These are phyloP conservation scores for Subanguina moxae DNA, from an alignment of 1,140 invertebrate genomes.

Conservation along the genomic window DNA sequence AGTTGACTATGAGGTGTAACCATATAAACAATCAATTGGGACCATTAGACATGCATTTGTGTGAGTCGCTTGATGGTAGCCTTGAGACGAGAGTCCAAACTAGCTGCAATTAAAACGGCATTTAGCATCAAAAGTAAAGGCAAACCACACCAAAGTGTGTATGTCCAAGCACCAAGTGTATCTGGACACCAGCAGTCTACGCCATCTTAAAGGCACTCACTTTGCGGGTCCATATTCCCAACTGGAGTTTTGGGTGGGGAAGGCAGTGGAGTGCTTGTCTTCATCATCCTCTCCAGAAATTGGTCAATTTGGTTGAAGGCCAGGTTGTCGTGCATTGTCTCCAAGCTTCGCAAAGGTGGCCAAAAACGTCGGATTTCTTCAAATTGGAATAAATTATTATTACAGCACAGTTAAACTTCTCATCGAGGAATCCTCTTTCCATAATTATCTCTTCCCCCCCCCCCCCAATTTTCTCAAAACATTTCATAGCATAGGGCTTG, in stretches of 20 bases:
- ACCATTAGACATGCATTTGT: conserved; percentile 12
- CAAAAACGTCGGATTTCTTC: conserved; percentile 56
- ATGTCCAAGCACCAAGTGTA: neutral
- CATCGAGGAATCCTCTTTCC: too few species aligned
- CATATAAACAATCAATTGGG: too few species aligned
- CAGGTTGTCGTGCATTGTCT: conserved; percentile 56
- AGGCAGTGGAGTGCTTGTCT: conserved; percentile 48
- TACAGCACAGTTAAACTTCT: too few species aligned
- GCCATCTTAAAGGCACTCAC: neutral
- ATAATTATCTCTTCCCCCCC: too few species aligned
- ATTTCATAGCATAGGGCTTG: too few species aligned
- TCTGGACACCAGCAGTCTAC: neutral
- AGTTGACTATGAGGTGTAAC: too few species aligned
- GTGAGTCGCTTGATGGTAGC: conserved; percentile 22
- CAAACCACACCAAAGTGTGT: conserved; percentile 4
- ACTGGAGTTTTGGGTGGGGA: conserved; percentile 54
- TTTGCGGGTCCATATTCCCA: conserved; percentile 20
- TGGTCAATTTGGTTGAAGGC: conserved; percentile 48
- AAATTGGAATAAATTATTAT: conserved; percentile 12
- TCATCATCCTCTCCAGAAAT: conserved; percentile 50
- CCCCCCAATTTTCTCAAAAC: too few species aligned
- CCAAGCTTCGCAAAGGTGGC: conserved; percentile 54
- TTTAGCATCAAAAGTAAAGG: neutral
- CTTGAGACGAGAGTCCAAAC: conserved; percentile 26
- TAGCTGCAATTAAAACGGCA: conserved; percentile 16